Conservation (phyloP, 2,888 invertebrate species). For the Clistopyga incitator region DNA sequence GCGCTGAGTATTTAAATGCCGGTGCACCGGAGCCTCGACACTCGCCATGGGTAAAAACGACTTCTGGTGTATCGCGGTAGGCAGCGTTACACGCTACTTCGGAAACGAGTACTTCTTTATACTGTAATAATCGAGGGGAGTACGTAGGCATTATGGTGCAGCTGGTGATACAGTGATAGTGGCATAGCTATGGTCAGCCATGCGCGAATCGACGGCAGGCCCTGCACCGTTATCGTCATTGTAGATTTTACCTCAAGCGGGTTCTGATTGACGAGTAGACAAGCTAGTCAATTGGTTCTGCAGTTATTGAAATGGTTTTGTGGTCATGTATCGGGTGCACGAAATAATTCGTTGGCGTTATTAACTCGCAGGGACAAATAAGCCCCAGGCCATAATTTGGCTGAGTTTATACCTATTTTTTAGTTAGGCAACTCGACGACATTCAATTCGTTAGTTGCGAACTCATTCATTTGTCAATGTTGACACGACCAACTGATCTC, state of each 20-base stretch:
- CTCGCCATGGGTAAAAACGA: conserved; percentile 69
- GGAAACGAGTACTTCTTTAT: conserved; percentile 20
- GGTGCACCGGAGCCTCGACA: conserved; percentile 45
- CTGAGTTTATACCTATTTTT: too few species aligned
- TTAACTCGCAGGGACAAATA: too few species aligned
- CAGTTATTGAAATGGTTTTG: too few species aligned
- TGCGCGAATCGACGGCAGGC: conserved; percentile 71
- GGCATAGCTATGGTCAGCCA: conserved; percentile 80
- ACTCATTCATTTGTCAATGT: too few species aligned
- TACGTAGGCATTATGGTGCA: conserved; percentile 29
- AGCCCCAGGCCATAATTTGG: too few species aligned
- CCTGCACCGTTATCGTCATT: too few species aligned
- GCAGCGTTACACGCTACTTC: conserved; percentile 42
- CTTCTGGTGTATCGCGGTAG: conserved; percentile 70
- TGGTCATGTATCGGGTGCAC: too few species aligned
- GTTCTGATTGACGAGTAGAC: not conserved
- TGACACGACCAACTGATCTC: too few species aligned
- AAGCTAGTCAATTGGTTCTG: not conserved
- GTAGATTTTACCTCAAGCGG: not conserved
- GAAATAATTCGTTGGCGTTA: too few species aligned
- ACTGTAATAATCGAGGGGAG: conserved; percentile 7
- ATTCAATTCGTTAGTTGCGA: too few species aligned
- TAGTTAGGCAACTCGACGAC: too few species aligned
- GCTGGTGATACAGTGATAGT: conserved; percentile 62
- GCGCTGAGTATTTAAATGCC: conserved; percentile 26